Conservation (phyloP, 2,888 invertebrate genomes). For the Leptogaster cylindrica region DNA sequence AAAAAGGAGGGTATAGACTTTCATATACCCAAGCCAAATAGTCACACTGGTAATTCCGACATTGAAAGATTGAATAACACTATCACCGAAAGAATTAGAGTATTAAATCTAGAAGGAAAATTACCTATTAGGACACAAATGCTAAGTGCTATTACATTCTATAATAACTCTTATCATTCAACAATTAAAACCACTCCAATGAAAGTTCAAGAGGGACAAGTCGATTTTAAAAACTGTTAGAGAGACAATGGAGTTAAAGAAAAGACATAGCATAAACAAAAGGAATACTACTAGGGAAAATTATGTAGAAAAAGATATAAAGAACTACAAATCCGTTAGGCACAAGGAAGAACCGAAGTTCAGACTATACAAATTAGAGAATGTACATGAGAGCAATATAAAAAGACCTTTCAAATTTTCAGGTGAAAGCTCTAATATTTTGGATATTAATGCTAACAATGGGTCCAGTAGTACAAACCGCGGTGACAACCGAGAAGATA, state of each 20-base stretch:
- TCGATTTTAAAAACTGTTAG: background rate
- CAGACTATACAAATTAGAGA: conserved; percentile 7
- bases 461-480: background rate
- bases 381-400: conserved; percentile 10
- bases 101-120: background rate
- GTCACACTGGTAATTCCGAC: conserved; percentile 7
- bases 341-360: conserved; percentile 24
- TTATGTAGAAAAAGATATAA: background rate
- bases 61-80: conserved; percentile 3
- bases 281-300: background rate
- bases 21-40: conserved; percentile 10
- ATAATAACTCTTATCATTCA: background rate
- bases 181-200: background rate
- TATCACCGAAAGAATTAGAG: background rate
- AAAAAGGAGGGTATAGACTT: background rate
- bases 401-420: conserved; percentile 17
- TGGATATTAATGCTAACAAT: background rate
- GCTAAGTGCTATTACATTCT: background rate
- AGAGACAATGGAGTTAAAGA: background rate
- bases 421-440: conserved; percentile 1
- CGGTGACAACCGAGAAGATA: background rate
- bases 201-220: background rate
- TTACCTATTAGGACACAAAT: background rate
- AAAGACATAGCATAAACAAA: background rate
- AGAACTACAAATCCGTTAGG: conserved; percentile 7